These are phyloP conservation scores for Hydra vulgaris DNA, from an alignment of 30 jellyfish, hydroid and myxozoan genomes.

Conservation along the genomic window DNA sequence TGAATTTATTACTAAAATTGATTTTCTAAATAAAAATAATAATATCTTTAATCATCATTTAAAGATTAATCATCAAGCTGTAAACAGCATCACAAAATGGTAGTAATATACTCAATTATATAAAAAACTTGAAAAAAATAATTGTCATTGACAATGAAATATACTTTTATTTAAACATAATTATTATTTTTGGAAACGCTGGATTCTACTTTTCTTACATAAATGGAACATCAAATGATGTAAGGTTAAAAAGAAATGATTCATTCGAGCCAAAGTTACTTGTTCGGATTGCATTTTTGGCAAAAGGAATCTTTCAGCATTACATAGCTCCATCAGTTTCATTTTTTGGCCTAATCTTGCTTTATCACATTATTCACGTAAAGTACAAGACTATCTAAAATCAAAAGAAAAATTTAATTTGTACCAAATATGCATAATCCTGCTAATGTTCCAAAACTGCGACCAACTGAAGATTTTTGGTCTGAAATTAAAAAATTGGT, in stretches of 20 bases:
- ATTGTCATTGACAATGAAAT: background rate
- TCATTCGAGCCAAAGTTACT: background rate
- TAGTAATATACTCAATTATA: no score
- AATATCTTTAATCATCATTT: no score
- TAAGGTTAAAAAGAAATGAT: background rate
- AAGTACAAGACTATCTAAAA: background rate
- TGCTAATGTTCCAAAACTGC: background rate
- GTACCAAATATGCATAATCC: no score
- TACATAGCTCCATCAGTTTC: background rate
- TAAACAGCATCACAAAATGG: no score
- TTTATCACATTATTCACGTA: background rate
- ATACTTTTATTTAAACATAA: background rate
- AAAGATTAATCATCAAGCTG: no score
- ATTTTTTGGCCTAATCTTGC: background rate
- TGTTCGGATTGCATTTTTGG: background rate
- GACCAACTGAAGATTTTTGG: background rate
- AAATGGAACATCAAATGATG: background rate
- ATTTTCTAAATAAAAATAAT: no score
- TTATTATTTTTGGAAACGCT: background rate
- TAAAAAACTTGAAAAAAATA: background rate
- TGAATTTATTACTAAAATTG: no score
- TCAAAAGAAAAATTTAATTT: no score
- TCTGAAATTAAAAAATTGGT: background rate
- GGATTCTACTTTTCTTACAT: background rate
- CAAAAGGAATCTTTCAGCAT: background rate